These are phyloP conservation scores for Oedothorax gibbosus DNA, from an alignment of 1,140 invertebrate genomes.

Conservation along the genomic window DNA sequence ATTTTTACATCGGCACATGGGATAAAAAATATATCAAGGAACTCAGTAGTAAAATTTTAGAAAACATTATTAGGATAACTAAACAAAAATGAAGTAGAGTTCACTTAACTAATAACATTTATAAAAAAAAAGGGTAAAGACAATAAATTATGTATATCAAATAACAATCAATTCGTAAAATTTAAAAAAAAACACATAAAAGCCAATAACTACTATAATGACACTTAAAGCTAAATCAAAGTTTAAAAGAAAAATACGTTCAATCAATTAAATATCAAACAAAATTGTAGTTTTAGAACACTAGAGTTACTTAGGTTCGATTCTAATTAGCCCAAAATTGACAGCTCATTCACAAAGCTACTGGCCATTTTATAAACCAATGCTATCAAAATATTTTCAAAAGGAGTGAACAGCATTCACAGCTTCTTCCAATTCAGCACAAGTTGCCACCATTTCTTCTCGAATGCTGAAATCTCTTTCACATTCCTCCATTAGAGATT, in stretches of 20 bases:
- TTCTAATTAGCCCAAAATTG: neutral
- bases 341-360: neutral
- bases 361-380: neutral
- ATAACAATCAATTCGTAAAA: neutral
- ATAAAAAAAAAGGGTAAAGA: too few species aligned
- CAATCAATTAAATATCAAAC: neutral
- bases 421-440: slow-evolving; percentile 20
- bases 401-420: slow-evolving; percentile 2
- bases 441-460: neutral
- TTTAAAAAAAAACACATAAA: neutral
- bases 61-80: too few species aligned
- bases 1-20: too few species aligned
- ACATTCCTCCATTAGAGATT: slow-evolving; percentile 3
- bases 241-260: neutral
- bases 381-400: neutral
- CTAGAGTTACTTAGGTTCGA: neutral
- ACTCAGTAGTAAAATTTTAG: too few species aligned
- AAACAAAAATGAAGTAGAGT: too few species aligned
- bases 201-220: too few species aligned
- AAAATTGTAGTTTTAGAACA: neutral
- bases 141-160: neutral
- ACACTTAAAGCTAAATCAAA: neutral
- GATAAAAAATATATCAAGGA: too few species aligned
- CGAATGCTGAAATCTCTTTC: slow-evolving; percentile 2
- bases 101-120: too few species aligned